Evolutionary conservation across 2,797 vertebrate genomes (phyloP), one percentile per base, ranked within the genome.

Genomic region (Epinephelus malabaricus): DNA sequence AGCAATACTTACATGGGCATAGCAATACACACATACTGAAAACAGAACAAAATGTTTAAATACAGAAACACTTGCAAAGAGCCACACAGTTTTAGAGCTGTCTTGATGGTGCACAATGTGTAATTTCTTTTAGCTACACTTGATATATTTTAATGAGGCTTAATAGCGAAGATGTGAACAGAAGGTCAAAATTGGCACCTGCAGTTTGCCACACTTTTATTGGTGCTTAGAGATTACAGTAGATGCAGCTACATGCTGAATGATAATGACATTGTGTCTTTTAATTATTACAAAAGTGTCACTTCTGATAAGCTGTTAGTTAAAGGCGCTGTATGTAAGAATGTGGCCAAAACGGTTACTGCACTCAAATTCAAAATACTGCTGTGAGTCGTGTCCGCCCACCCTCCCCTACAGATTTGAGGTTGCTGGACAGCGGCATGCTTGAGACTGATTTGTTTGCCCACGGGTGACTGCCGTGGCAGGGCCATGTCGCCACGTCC

Each of bases 51-150:
- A 30, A 7, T n/a, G 46, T 55, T 6, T 34, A 21, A 66, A 67
- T 27, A 58, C 8, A 67, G n/a, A 68, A 25, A 68, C 38, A 55
- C 15, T 56, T 23, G 5, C 23, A 76, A 50, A 62, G 3, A 82
- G 21, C 15, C 43, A 65, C 23, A 59, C 7, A 14, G 40, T 62
- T 71, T 65, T 34, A 69, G 9, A 69, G 40, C 38, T 77, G 62
- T 54, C 27, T 23, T 76, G 27, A 30, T 73, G 11, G 60, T 38
- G 23, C 60, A 56, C 51, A 72, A 9, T 50, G 23, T 43, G 50
- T 80, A 45, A 30, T 66, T 71, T 47, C 17, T 68, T 30, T 64
- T 3, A 73, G 54, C 25, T 30, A 38, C 43, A 25, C 59, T 50
- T 45, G 64, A 30, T 75, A n/a, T 21, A 21, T 27, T 19, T 68